Evolutionary conservation across 2,888 invertebrate genomes (phyloP).

Genomic region (Drosophila antonietae): DNA sequence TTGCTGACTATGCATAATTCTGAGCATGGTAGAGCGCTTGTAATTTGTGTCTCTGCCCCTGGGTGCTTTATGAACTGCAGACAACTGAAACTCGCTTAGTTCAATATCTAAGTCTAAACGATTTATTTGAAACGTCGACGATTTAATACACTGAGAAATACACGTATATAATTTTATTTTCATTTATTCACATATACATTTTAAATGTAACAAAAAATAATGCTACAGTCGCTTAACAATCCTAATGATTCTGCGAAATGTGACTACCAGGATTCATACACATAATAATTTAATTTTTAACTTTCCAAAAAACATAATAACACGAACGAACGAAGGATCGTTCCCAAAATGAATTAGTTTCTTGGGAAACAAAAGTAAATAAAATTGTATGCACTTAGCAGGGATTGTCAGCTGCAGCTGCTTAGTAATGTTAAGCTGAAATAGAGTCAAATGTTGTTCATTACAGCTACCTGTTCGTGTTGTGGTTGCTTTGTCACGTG

Average conservation of each 20-base stretch:
- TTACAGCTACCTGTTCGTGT: constrained; percentile 24
- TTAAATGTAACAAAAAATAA: too few relatives aligned
- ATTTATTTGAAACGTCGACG: neutral
- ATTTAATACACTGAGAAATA: neutral
- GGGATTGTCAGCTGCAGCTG: neutral
- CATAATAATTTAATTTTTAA: neutral
- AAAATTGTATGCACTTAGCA: neutral
- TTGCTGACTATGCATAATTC: constrained; percentile 47
- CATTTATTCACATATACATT: too few relatives aligned
- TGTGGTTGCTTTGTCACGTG: constrained; percentile 23
- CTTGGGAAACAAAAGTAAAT: neutral
- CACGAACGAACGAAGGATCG: neutral
- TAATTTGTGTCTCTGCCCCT: constrained; percentile 28
- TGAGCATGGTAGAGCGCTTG: constrained; percentile 18
- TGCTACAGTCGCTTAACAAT: too few relatives aligned
- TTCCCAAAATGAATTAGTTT: neutral
- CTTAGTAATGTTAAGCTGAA: neutral
- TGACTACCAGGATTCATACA: too few relatives aligned
- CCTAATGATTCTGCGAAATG: too few relatives aligned
- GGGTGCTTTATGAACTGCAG: constrained; percentile 45
- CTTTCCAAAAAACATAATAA: neutral
- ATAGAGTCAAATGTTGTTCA: neutral
- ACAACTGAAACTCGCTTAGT: constrained; percentile 32
- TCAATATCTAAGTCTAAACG: constrained; percentile 19
- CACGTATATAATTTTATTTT: too few relatives aligned